These are phyloP conservation scores for Malurus cyaneus DNA, from an alignment of 2,113 vertebrate genomes.

Conservation along the genomic window DNA sequence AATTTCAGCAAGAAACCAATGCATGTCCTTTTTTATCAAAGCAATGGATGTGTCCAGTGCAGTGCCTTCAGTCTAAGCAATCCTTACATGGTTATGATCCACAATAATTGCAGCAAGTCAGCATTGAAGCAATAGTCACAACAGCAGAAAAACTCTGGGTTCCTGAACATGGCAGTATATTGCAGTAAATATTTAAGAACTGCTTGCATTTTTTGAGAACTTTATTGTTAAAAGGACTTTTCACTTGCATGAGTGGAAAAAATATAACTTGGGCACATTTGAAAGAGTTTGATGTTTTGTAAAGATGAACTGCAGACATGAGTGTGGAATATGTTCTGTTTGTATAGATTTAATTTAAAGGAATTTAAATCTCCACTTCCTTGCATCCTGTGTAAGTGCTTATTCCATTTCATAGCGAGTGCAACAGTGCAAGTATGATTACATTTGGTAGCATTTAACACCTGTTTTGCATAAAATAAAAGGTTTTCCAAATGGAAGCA, in stretches of 20 bases:
- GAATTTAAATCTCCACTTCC: background rate
- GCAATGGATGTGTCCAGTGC: background rate
- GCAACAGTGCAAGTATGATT: background rate
- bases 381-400: background rate
- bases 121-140: background rate
- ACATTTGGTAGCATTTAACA: background rate
- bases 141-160: background rate
- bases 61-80: constrained; percentile 21
- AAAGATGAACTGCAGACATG: background rate
- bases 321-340: background rate
- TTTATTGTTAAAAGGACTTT: background rate
- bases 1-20: background rate
- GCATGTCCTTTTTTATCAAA: background rate
- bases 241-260: background rate
- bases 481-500: background rate
- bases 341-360: background rate
- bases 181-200: background rate
- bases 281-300: background rate
- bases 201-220: background rate
- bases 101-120: background rate
- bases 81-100: background rate
- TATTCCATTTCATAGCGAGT: background rate
- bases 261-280: background rate
- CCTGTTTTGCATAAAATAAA: constrained; percentile 36
- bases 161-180: background rate